Evolutionary conservation across 2,797 vertebrate species (phyloP).

Genomic region (Pempheris klunzingeri): DNA sequence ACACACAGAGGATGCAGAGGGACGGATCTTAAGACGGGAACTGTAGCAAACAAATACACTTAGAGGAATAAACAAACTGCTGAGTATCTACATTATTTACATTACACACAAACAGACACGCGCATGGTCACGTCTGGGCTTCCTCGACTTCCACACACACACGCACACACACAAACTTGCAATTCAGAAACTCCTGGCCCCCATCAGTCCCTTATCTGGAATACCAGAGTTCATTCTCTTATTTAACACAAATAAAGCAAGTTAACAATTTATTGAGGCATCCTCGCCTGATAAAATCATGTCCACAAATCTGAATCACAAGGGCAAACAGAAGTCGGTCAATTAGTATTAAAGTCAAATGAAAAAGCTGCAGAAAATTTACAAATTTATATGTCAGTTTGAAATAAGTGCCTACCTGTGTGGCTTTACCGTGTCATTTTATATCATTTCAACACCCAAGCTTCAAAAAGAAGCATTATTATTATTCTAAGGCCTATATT

Average conservation of each 20-base stretch:
- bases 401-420: too few relatives aligned
- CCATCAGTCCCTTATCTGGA: neutral
- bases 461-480: neutral
- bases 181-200: slow-evolving; percentile 5
- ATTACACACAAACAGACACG: slow-evolving; percentile 30
- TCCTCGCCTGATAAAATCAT: neutral
- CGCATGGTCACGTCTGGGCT: slow-evolving; percentile 2
- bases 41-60: slow-evolving; percentile 72
- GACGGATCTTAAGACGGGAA: slow-evolving; percentile 65
- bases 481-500: neutral
- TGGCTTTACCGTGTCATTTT: neutral
- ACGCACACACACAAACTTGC: slow-evolving; percentile 4
- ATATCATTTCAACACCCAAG: neutral
- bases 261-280: neutral
- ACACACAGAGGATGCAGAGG: slow-evolving; percentile 53
- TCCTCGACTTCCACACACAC: slow-evolving; percentile 18
- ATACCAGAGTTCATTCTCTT: neutral
- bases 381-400: too few relatives aligned
- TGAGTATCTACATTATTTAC: slow-evolving; percentile 66
- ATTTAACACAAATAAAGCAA: neutral
- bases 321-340: neutral
- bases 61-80: slow-evolving; percentile 65
- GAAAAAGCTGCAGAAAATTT: neutral
- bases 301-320: neutral
- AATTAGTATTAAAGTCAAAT: neutral